These are phyloP conservation scores for Limnephilus rhombicus DNA, from an alignment of 2,888 invertebrate genomes.

Conservation along the genomic window DNA sequence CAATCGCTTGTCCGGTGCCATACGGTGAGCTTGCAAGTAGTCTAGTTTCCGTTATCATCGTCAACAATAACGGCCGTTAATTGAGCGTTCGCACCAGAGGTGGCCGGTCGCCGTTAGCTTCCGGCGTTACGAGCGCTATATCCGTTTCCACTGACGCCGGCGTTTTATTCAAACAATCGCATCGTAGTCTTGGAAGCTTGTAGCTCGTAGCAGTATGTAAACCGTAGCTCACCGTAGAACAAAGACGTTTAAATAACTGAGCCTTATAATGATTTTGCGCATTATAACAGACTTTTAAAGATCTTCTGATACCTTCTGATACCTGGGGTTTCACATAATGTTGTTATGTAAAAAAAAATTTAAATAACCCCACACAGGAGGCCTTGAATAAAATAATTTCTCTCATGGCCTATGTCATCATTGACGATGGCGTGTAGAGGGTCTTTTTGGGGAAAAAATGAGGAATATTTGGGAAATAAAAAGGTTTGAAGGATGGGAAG, in stretches of 20 bases:
- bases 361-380: no score
- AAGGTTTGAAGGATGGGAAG: no score
- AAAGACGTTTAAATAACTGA: background rate
- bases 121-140: slow-evolving; percentile 52
- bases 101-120: slow-evolving; percentile 49
- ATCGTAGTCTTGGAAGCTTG: background rate
- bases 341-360: background rate
- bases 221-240: background rate
- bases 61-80: slow-evolving; percentile 49
- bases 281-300: slow-evolving; percentile 13
- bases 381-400: no score
- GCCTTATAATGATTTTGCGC: background rate
- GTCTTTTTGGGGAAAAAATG: no score
- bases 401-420: no score
- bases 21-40: background rate
- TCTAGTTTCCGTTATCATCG: slow-evolving; percentile 22
- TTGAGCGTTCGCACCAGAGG: slow-evolving; percentile 51
- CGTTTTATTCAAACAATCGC: slow-evolving; percentile 4
- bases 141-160: slow-evolving; percentile 47
- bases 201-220: slow-evolving; percentile 2
- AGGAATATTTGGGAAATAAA: no score
- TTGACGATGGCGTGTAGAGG: no score
- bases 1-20: background rate
- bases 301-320: background rate
- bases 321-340: no score